These are phyloP conservation scores for Himalopsyche japonica DNA, from an alignment of 2,888 invertebrate genomes.

Conservation along the genomic window DNA sequence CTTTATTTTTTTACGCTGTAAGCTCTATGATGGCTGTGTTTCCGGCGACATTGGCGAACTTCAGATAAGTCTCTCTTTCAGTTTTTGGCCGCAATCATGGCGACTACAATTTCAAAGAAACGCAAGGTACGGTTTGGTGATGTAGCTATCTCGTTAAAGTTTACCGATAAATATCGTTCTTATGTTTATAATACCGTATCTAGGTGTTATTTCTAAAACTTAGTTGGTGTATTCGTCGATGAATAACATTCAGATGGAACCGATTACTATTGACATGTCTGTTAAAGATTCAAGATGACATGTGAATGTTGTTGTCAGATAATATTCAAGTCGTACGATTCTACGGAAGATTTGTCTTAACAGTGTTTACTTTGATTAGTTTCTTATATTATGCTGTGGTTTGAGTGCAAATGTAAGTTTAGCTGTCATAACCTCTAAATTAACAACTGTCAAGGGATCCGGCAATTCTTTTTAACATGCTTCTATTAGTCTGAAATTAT, in stretches of 20 bases:
- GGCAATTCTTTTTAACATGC: background rate
- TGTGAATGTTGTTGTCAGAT: constrained; percentile 20
- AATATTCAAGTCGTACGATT: too few relatives aligned
- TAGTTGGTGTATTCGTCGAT: background rate
- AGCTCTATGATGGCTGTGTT: background rate
- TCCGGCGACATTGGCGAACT: background rate
- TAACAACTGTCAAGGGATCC: background rate
- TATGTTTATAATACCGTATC: background rate
- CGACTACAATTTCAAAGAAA: constrained; percentile 40
- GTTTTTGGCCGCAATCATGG: constrained; percentile 39
- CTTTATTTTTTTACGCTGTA: background rate
- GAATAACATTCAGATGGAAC: background rate
- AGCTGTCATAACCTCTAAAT: background rate
- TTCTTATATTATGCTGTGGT: background rate
- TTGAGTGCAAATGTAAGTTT: background rate
- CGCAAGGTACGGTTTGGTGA: constrained; percentile 35
- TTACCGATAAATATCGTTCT: background rate
- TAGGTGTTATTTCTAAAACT: background rate
- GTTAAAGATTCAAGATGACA: constrained; percentile 9
- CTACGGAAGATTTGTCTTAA: too few relatives aligned
- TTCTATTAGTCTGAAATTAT: too few relatives aligned
- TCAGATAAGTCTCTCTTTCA: constrained; percentile 26
- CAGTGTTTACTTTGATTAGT: too few relatives aligned
- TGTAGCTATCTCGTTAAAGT: background rate
- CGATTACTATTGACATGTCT: constrained; percentile 7